Percentiles rank a stretch among this genome's conserved stretches.
Evolutionary conservation across 2,797 vertebrate species (phyloP).

Genomic region (Hippopotamyrus pictus): DNA sequence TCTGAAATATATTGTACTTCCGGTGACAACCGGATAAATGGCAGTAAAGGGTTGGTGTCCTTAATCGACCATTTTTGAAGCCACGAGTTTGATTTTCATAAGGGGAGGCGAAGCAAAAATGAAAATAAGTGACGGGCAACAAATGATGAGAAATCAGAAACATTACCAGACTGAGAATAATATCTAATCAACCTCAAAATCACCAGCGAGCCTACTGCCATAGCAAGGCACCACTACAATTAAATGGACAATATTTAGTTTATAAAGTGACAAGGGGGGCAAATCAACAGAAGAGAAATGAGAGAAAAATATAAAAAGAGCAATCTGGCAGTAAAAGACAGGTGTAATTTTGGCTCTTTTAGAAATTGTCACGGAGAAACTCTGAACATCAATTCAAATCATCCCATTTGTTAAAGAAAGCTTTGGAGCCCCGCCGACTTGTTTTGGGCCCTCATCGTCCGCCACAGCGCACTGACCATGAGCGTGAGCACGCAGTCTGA

Average conservation of each 20-base stretch:
- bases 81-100: background rate
- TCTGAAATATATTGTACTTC: too few relatives aligned
- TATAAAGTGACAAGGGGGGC: slow-evolving; percentile 36
- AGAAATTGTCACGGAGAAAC: slow-evolving; percentile 61
- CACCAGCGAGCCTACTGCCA: background rate
- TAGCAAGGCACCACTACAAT: background rate
- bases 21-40: too few relatives aligned
- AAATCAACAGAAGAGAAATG: slow-evolving; percentile 35
- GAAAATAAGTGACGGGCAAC: background rate
- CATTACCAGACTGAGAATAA: background rate
- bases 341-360: slow-evolving; percentile 68
- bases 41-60: too few relatives aligned
- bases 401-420: background rate
- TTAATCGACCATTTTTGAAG: background rate
- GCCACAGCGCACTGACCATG: background rate
- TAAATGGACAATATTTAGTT: slow-evolving; percentile 1
- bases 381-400: slow-evolving; percentile 7
- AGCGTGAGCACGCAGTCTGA: background rate
- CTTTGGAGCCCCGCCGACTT: background rate
- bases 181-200: background rate
- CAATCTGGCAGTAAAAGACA: slow-evolving; percentile 73
- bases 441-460: background rate
- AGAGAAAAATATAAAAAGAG: slow-evolving; percentile 52
- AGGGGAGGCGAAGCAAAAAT: background rate
- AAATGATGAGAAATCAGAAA: background rate